Evolutionary conservation across 2,113 vertebrate genomes (phyloP).

Genomic region (Sapajus apella): DNA sequence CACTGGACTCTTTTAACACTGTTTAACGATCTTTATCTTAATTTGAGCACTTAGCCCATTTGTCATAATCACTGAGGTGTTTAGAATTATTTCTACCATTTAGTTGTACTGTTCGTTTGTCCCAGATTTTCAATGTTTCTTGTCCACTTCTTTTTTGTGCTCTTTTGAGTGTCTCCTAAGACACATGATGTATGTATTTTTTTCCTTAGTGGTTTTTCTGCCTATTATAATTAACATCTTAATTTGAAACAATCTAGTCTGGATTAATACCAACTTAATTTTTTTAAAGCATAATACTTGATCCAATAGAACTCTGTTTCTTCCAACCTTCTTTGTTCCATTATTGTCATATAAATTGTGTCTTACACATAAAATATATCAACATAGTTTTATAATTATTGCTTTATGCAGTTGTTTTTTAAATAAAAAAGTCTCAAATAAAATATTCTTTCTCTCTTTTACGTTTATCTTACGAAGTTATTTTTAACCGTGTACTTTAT

Average conservation of each 20-base stretch:
- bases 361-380: background rate
- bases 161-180: background rate
- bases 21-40: background rate
- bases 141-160: background rate
- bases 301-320: background rate
- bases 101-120: background rate
- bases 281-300: background rate
- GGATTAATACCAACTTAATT: background rate
- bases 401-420: background rate
- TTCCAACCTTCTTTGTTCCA: background rate
- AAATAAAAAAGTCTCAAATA: background rate
- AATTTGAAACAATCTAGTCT: background rate
- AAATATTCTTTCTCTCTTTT: background rate
- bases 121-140: background rate
- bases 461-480: background rate
- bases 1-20: background rate
- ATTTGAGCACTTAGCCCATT: background rate
- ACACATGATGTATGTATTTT: background rate
- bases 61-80: background rate
- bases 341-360: background rate
- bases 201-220: background rate
- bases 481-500: background rate
- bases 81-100: background rate
- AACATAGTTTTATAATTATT: background rate
- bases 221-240: background rate